Evolutionary conservation across 1,140 invertebrate species (phyloP), one percentile per base, ranked within the genome.

Genomic region (Chrysoperla carnea): DNA sequence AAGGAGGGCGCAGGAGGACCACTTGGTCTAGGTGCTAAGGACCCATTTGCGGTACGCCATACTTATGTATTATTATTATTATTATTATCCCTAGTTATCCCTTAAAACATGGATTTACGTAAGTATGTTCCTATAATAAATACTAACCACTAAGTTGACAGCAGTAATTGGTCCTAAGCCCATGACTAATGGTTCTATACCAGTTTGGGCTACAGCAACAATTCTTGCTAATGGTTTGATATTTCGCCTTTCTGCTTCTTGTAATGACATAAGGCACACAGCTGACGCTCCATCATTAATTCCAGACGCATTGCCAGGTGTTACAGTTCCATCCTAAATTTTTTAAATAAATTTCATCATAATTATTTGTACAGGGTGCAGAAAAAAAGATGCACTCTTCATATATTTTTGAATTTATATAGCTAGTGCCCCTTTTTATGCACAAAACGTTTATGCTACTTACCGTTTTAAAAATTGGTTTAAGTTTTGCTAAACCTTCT

Each of bases 281-380:
- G 76, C 81, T 27, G 87, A 86, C 33, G 88, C 86, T 11, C 87
- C 86, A 63, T 92, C 88, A 61, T 88, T 89, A 31, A 90, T 67
- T 36, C 84, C 81, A 11, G 82, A 85, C 9, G 82, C 69, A 67
- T 86, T 87, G 39, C 81, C 83, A 33, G 83, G 66, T 13, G 83
- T 87, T 13, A 86, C 75, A 13, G 75, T 77, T n/a, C 80, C 81
- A 49, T 68, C 63, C 54, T 63, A 46, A n/a, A 17, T 48, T 46
- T 36, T 13, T 33, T 23, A 41, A 27, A 28, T 27, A 9, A 11
- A 15, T 28, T 5, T 28, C 3, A n/a, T n/a, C n/a, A n/a, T n/a
- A n/a, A n/a, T n/a, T n/a, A n/a, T 23, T 23, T 23, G 17, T 23
- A 23, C 17, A 23, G 17, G 17, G 17, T n/a, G n/a, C n/a, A n/a